phyloP scores from a whole-genome alignment of 2,113 vertebrate species.

The Struthidea cinerea region DNA sequence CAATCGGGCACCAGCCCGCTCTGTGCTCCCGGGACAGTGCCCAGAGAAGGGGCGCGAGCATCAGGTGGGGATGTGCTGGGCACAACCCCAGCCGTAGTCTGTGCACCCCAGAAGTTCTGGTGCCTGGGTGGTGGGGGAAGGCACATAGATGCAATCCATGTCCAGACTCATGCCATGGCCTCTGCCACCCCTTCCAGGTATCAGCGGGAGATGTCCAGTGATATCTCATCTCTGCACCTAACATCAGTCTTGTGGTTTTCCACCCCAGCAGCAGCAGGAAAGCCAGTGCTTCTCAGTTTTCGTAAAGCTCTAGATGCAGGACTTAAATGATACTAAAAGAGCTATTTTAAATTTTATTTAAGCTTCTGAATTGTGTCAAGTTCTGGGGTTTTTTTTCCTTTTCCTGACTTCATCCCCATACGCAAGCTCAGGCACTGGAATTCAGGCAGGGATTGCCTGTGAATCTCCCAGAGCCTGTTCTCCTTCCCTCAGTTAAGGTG shows the following conservation, averaged over 20 bases:
- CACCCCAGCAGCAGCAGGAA: neutral
- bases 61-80: neutral
- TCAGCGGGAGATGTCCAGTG: neutral
- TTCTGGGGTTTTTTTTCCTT: neutral
- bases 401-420: neutral
- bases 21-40: neutral
- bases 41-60: neutral
- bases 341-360: neutral
- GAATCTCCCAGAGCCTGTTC: neutral
- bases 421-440: neutral
- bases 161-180: neutral
- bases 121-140: neutral
- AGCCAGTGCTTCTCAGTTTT: neutral
- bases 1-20: neutral
- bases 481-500: neutral
- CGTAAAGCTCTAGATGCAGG: neutral
- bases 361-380: neutral
- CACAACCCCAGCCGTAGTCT: neutral
- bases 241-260: neutral
- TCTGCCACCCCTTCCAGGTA: neutral
- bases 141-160: neutral
- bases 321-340: neutral
- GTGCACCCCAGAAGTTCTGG: neutral
- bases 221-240: rapidly evolving
- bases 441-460: neutral